phyloP scores from a whole-genome alignment of 2,113 vertebrate genomes.

The Saimiri boliviensis region DNA sequence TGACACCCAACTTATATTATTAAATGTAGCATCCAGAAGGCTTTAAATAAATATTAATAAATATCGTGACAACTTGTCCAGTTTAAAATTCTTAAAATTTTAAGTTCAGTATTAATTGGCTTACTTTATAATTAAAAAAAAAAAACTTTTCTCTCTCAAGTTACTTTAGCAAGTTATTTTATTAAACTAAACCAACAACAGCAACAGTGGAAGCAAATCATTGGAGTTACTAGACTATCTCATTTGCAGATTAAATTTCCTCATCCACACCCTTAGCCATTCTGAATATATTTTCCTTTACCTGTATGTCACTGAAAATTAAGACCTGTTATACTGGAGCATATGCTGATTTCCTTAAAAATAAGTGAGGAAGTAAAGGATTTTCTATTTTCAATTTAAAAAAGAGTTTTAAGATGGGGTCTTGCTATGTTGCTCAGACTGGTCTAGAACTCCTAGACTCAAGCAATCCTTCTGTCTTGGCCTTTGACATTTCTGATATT shows the following conservation, averaged over 20 bases:
- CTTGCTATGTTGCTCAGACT: no score
- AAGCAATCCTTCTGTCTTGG: no score
- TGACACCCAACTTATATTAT: not conserved
- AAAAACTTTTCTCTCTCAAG: not conserved
- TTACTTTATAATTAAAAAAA: not conserved
- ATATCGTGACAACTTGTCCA: not conserved
- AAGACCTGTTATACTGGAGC: not conserved
- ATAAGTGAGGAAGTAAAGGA: not conserved
- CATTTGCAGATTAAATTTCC: not conserved
- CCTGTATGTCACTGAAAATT: not conserved
- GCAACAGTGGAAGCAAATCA: not conserved
- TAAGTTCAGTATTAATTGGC: not conserved
- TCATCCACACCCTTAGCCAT: not conserved
- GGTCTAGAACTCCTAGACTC: no score
- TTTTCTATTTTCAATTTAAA: no score
- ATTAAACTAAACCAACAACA: not conserved
- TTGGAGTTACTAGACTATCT: not conserved
- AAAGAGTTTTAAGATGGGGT: no score
- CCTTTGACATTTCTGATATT: no score
- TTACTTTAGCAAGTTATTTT: not conserved
- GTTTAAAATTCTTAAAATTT: not conserved
- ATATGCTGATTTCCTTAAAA: slow-evolving; percentile 37
- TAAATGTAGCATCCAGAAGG: not conserved
- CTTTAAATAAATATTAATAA: not conserved
- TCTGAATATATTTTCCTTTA: not conserved